Conservation (phyloP, 2,797 vertebrate species). For the Vultur gryphus region DNA sequence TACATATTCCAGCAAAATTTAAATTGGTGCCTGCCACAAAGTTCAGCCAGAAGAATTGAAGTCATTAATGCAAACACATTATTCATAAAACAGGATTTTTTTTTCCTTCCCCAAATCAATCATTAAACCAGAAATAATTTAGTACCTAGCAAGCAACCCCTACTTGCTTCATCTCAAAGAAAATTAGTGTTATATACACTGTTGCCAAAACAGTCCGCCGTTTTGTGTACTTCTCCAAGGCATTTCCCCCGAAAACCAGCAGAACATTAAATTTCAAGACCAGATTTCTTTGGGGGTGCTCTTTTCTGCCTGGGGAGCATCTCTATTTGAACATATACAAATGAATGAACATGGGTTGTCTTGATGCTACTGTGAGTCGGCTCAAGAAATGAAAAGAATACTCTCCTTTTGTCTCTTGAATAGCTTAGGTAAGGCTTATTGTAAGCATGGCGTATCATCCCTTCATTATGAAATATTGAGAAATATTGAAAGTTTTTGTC, state of each 20-base stretch:
- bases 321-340: constrained; percentile 38
- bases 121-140: constrained; percentile 49
- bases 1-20: constrained; percentile 52
- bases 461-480: background rate
- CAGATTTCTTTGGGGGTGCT: constrained; percentile 49
- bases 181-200: background rate
- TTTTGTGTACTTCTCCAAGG: background rate
- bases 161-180: constrained; percentile 37
- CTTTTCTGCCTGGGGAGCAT: constrained; percentile 21
- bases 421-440: background rate
- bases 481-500: constrained; percentile 12
- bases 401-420: constrained; percentile 29
- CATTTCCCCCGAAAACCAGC: constrained; percentile 35
- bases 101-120: constrained; percentile 33
- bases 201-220: background rate
- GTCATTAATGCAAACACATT: constrained; percentile 56
- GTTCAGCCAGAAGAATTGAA: constrained; percentile 57
- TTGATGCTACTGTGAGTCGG: constrained; percentile 24
- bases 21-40: constrained; percentile 56
- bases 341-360: constrained; percentile 33
- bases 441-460: background rate
- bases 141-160: background rate
- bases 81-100: constrained; percentile 38
- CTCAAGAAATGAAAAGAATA: background rate
- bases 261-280: constrained; percentile 59